Conservation (phyloP, 2,797 vertebrate species). For the Paramormyrops hopkinsi region DNA sequence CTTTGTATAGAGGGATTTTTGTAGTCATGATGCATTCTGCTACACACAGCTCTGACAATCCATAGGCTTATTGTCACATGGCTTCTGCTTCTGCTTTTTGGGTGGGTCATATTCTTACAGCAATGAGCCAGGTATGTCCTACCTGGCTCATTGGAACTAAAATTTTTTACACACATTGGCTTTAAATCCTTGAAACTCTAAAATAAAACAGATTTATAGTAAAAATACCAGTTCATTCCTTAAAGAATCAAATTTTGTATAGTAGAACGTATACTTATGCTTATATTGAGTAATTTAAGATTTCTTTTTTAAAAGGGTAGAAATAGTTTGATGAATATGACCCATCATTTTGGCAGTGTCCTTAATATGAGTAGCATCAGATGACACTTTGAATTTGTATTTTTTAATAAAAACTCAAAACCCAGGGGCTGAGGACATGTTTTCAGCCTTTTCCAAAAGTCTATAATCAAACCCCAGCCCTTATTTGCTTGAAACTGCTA, state of each 20-base stretch:
- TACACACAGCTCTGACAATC: background rate
- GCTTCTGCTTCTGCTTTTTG: background rate
- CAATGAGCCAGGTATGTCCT: background rate
- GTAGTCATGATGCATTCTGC: background rate
- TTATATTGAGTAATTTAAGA: background rate
- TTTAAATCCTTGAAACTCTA: background rate
- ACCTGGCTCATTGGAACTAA: background rate
- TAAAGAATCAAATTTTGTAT: background rate
- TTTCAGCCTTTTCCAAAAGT: background rate
- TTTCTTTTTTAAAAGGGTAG: background rate
- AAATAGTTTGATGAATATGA: slow-evolving; percentile 8
- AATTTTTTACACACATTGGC: background rate
- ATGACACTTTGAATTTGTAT: background rate
- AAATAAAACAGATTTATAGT: background rate
- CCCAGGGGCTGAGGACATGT: background rate
- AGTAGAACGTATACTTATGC: background rate
- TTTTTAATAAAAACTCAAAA: background rate
- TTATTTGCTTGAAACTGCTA: background rate
- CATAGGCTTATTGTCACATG: background rate
- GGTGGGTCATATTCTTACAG: slow-evolving; percentile 8
- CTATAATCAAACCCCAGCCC: background rate
- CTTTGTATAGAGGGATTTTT: background rate
- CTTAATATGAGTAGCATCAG: slow-evolving; percentile 13
- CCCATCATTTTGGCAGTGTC: background rate
- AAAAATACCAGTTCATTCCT: background rate